Percentiles rank a stretch among this genome's conserved stretches.
These are phyloP conservation scores for Ochropleura leucogaster DNA, from an alignment of 2,888 invertebrate genomes.

Conservation along the genomic window DNA sequence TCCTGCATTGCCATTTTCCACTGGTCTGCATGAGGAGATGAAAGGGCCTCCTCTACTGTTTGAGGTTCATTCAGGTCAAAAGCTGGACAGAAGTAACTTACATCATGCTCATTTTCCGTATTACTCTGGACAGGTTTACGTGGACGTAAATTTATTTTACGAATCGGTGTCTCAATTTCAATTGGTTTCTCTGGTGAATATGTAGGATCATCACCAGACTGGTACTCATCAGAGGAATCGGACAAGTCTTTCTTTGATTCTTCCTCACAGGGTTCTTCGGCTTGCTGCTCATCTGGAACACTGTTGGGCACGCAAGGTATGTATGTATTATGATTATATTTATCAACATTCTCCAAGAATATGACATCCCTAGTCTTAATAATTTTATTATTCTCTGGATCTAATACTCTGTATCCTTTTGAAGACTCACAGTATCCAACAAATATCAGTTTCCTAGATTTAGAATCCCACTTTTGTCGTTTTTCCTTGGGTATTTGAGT, in stretches of 20 bases:
- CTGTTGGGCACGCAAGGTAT: not conserved
- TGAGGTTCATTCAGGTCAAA: not conserved
- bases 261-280: not conserved
- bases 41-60: not conserved
- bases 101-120: not conserved
- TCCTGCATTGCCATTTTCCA: not conserved
- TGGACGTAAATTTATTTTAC: slow-evolving; percentile 5
- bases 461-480: slow-evolving; percentile 1
- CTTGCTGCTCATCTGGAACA: not conserved
- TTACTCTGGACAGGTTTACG: not conserved
- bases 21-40: not conserved
- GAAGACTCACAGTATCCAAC: slow-evolving; percentile 4
- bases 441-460: not conserved
- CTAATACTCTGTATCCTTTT: not conserved
- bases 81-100: slow-evolving; percentile 9
- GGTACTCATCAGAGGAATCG: not conserved
- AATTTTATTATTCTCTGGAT: not conserved
- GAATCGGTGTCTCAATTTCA: not conserved
- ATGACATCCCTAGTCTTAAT: not conserved
- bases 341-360: slow-evolving; percentile 5
- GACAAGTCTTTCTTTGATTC: not conserved
- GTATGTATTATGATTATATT: not conserved
- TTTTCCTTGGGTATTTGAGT: slow-evolving; percentile 5
- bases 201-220: not conserved
- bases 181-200: slow-evolving; percentile 1